Evolutionary conservation across 2,888 invertebrate genomes (phyloP), one percentile per base, ranked within the genome.

Genomic region (Pantelozetes paolii): DNA sequence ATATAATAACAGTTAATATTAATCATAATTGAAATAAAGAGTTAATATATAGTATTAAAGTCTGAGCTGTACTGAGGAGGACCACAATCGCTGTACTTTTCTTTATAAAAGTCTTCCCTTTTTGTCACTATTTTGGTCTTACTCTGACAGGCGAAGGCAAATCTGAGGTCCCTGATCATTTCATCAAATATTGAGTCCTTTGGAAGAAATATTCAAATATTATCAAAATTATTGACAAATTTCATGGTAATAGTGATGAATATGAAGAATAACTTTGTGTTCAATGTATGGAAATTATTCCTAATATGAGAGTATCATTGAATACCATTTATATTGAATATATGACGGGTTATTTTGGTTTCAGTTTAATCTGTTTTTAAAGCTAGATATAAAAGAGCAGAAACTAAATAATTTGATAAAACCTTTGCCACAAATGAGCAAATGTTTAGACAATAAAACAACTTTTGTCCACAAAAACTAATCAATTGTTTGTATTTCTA

Each of bases 131-230:
- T 78, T 67, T 77, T 77, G 5, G 76, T 77, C 6, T 76, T 76
- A 64, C 74, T 72, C 57, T 77, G 76, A 64, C 78, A 78, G 2
- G 77, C 74, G 40, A 78, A 70, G 11, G 78, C 76, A 70, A 78
- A 77, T 32, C 76, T 77, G 20, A 78, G 62, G 48, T 78, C 77
- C 45, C 76, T 75, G 69, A 76, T 77, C 74, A 77, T 73, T 1
- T 76, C 71, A 6, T 45, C 74, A 75, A 78, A 77, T 45, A 78
- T 76, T 1, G 77, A 76, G 30, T 77, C 76, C 76, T 77, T 70
- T 71, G 3, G 9, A 54, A 54, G 23, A 54, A 54, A 28, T 50
- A 50, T n/a, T 50, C 48, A 48, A 48, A 48, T n/a, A 48, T 36
- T 13, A 20, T 54, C 50, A 50, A 9, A 54, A 45, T 1, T 3